Evolutionary conservation across 2,797 vertebrate species (phyloP), one percentile per base, ranked within the genome.

Genomic region (Enteromius radiatus): DNA sequence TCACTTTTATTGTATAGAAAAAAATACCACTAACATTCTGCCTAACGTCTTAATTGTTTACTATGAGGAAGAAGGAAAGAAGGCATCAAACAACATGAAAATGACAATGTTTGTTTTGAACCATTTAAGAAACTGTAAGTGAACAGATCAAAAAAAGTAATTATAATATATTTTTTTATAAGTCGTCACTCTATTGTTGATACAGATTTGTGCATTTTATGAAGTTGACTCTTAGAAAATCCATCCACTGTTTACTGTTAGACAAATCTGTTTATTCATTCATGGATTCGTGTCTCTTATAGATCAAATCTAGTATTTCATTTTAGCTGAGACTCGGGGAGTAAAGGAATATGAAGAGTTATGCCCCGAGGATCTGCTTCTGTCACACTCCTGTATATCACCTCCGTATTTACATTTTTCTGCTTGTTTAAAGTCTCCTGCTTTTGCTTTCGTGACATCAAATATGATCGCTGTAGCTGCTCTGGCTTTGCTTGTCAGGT

Each of bases 401-500:
- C 9, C 59, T 47, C 19, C n/a, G 6, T 64, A 47, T 77, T n/a
- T 21, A 76, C 14, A 23, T 54, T 61, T 41, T 54, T 43, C 49
- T 77, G 38, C 56, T 47, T 45, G 59, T 45, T 63, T 47, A 31
- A 64, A 33, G 76, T 80, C 26, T 38, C 17, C 71, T 75, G 63
- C 28, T n/a, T n/a, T 36, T 15, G 9, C 59, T 67, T 80, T 80
- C 14, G 0, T 19, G 31, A 21, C 33, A 23, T 47, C 45, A 78
- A 45, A 68, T 75, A 68, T 23, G 69, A 64, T 43, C 11, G 21
- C 56, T 26, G 63, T 38, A 41, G 68, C 41, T 75, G 47, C 9
- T 56, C 69, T 31, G 45, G 31, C 23, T 75, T 75, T 69, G 69
- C 82, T 69, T 49, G 75, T 69, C 17, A 36, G 61, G 80, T 84